phyloP scores from a whole-genome alignment of 1,140 invertebrate species.

The Trichogramma pretiosum region DNA sequence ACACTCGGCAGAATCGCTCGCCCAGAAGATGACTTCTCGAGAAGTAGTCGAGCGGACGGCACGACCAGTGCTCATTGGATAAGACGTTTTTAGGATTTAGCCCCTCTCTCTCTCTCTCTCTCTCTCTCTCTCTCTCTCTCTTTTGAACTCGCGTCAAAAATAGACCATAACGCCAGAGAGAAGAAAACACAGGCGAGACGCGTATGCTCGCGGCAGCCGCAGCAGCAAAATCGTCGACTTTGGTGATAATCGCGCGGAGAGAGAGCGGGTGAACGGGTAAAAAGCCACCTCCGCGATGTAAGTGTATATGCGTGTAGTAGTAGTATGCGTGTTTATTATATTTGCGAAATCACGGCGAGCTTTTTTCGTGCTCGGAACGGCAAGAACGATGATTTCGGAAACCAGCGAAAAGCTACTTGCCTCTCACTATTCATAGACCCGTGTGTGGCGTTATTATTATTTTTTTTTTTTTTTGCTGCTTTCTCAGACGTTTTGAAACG shows the following conservation, averaged over 20 bases:
- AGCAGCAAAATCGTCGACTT: too few relatives aligned
- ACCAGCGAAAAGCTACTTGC: background rate
- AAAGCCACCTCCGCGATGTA: too few relatives aligned
- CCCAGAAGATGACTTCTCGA: constrained; percentile 48
- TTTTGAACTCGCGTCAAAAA: constrained; percentile 40
- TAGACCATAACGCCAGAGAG: too few relatives aligned
- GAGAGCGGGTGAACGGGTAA: too few relatives aligned
- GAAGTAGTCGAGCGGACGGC: background rate
- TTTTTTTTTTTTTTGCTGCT: background rate
- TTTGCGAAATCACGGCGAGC: too few relatives aligned
- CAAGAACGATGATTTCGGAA: too few relatives aligned
- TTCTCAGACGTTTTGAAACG: too few relatives aligned
- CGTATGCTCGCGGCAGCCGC: too few relatives aligned
- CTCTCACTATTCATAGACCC: background rate
- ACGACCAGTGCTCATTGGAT: constrained; percentile 31
- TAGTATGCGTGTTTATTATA: too few relatives aligned
- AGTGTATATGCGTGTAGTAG: too few relatives aligned
- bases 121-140: background rate
- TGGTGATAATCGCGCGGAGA: too few relatives aligned
- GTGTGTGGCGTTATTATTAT: background rate
- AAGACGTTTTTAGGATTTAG: constrained; percentile 38
- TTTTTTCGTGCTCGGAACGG: too few relatives aligned
- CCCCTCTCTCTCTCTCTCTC: background rate
- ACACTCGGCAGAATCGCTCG: constrained; percentile 46
- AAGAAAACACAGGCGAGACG: constrained; percentile 38